Conservation (phyloP, 2,888 invertebrate species). For the Heliconius cydno region DNA sequence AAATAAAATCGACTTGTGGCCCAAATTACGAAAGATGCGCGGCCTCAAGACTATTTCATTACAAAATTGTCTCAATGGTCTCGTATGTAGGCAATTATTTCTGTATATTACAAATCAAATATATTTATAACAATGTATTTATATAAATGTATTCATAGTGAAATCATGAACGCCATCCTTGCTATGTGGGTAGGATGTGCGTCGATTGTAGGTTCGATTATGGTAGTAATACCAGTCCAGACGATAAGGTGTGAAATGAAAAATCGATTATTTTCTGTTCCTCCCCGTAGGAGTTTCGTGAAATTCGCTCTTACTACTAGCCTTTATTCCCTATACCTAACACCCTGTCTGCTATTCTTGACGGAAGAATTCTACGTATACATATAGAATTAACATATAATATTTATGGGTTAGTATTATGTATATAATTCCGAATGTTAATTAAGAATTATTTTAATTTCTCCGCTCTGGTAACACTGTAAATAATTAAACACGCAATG, state of each 20-base stretch:
- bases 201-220: neutral
- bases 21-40: constrained; percentile 46
- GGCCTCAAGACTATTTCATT: constrained; percentile 48
- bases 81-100: constrained; percentile 10
- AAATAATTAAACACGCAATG: too few relatives aligned
- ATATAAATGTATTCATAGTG: neutral
- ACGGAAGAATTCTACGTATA: too few relatives aligned
- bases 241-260: neutral
- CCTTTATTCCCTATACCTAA: too few relatives aligned
- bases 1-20: constrained; percentile 49
- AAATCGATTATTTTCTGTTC: too few relatives aligned
- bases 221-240: neutral
- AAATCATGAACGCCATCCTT: neutral
- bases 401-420: too few relatives aligned
- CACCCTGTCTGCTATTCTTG: too few relatives aligned
- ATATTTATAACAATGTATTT: neutral
- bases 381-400: too few relatives aligned
- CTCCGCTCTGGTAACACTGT: too few relatives aligned
- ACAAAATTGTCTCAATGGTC: constrained; percentile 54
- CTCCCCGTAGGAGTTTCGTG: too few relatives aligned
- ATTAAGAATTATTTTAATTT: too few relatives aligned
- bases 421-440: too few relatives aligned
- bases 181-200: neutral
- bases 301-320: too few relatives aligned
- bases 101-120: neutral